Evolutionary conservation across 1,140 invertebrate genomes (phyloP).

Genomic region (Apis florea): DNA sequence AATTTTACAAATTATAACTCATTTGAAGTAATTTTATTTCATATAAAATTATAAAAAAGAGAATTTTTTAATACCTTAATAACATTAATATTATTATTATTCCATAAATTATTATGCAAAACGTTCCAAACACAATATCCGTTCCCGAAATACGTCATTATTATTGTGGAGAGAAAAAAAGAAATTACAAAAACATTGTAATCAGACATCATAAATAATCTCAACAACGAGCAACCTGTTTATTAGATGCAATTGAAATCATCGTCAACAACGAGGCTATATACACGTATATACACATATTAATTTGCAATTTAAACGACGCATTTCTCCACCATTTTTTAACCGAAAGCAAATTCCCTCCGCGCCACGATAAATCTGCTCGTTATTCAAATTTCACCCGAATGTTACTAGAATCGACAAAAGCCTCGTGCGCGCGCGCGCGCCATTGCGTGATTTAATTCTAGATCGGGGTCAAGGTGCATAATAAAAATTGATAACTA

Average conservation of each 20-base stretch:
- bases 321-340: background rate
- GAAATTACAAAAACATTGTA: background rate
- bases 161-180: too few relatives aligned
- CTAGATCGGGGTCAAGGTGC: conserved; percentile 10
- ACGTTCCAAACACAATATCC: too few relatives aligned
- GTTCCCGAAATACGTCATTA: too few relatives aligned
- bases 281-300: background rate
- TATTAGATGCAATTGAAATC: conserved; percentile 17
- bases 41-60: too few relatives aligned
- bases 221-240: background rate
- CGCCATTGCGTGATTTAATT: conserved; percentile 13
- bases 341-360: background rate
- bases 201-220: background rate
- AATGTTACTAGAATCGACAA: conserved; percentile 7
- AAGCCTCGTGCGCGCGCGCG: background rate
- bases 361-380: conserved; percentile 5
- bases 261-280: background rate
- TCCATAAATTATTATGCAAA: too few relatives aligned
- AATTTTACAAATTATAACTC: too few relatives aligned
- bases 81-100: too few relatives aligned
- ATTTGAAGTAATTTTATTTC: too few relatives aligned
- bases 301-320: conserved; percentile 30
- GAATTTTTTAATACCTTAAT: too few relatives aligned
- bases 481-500: conserved; percentile 39
- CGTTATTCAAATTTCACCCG: conserved; percentile 18